phyloP scores from a whole-genome alignment of 2,797 vertebrate species.

The Sebastes matsubarae region DNA sequence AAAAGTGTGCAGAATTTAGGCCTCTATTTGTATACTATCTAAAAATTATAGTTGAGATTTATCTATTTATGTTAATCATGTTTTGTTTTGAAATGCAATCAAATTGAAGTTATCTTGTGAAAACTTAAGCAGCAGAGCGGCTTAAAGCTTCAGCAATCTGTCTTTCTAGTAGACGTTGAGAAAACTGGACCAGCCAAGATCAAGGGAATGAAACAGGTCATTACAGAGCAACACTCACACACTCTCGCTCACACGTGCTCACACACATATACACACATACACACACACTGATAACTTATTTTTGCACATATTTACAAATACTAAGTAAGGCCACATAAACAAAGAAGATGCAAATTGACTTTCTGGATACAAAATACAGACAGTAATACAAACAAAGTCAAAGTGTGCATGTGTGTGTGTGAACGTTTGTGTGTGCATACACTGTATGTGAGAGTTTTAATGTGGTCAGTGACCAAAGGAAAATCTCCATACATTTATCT shows the following conservation, averaged over 20 bases:
- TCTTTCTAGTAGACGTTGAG: constrained; percentile 33
- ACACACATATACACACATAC: neutral
- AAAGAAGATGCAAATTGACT: constrained; percentile 45
- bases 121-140: neutral
- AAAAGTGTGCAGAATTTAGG: neutral
- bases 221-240: constrained; percentile 38
- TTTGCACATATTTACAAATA: constrained; percentile 51
- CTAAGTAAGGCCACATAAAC: constrained; percentile 29
- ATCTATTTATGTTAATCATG: neutral
- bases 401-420: neutral
- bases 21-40: neutral
- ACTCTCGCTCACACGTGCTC: neutral
- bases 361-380: constrained; percentile 46
- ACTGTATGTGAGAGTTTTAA: neutral
- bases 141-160: constrained; percentile 29
- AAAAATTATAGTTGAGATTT: neutral
- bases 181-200: constrained; percentile 59
- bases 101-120: neutral
- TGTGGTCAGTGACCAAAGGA: constrained; percentile 5
- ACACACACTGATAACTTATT: constrained; percentile 7
- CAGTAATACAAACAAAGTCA: constrained; percentile 45
- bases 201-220: constrained; percentile 70
- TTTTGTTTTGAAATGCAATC: constrained; percentile 18
- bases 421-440: neutral
- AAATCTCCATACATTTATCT: constrained; percentile 1